Evolutionary conservation across 1,140 invertebrate species (phyloP).

Genomic region (Zaprionus africanus): DNA sequence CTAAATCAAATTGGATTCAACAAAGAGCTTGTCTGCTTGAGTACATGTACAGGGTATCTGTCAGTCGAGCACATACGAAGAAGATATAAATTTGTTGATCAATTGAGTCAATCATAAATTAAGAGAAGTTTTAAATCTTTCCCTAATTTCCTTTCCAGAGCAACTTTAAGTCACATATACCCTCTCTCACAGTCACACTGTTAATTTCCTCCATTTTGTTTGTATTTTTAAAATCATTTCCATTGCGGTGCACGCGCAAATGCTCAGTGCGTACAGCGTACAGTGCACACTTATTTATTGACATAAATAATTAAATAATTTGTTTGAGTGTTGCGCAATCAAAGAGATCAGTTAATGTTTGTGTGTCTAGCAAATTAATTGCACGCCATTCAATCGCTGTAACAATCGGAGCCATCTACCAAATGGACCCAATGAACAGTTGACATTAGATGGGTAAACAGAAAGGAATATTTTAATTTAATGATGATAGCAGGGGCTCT

Average conservation of each 20-base stretch:
- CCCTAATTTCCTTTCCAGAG: background rate
- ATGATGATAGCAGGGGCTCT: background rate
- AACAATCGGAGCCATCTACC: slow-evolving; percentile 9
- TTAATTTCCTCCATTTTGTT: background rate
- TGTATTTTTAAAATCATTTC: slow-evolving; percentile 19
- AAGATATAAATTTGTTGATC: background rate
- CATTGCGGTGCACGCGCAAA: slow-evolving; percentile 11
- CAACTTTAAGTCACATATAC: background rate
- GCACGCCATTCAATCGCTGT: slow-evolving; percentile 47
- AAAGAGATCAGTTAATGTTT: slow-evolving; percentile 27
- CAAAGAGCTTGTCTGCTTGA: background rate
- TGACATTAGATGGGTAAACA: background rate
- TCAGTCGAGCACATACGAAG: background rate
- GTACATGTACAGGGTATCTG: background rate
- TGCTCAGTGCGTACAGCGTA: slow-evolving; percentile 38
- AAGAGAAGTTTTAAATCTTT: too few relatives aligned
- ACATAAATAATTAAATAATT: slow-evolving; percentile 75
- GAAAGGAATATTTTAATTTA: background rate
- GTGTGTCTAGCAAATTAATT: slow-evolving; percentile 67
- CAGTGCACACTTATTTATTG: slow-evolving; percentile 71
- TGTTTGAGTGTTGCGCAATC: slow-evolving; percentile 53
- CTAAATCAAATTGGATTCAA: too few relatives aligned
- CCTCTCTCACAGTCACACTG: background rate
- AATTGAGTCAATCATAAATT: background rate
- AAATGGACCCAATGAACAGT: slow-evolving; percentile 6